These are phyloP conservation scores for Brotula barbata DNA, from an alignment of 2,797 vertebrate genomes.

Conservation along the genomic window DNA sequence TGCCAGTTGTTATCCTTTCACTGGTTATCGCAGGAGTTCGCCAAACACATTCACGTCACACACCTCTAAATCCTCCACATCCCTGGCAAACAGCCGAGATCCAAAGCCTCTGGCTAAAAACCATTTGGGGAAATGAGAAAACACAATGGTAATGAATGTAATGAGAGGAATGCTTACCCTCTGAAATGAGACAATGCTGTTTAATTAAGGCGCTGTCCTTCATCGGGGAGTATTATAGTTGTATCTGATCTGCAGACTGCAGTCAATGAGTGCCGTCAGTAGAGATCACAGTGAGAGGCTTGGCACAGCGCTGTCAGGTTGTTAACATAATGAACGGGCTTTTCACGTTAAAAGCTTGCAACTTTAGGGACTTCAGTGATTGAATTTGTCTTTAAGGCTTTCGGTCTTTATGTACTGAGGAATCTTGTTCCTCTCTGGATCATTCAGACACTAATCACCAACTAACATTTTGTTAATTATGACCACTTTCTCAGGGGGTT, in stretches of 20 bases:
- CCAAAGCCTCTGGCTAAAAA: constrained; percentile 34
- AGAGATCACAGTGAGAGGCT: constrained; percentile 14
- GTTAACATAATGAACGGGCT: constrained; percentile 8
- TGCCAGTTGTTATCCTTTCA: constrained; percentile 36
- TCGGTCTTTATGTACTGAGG: too few species aligned
- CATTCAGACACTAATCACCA: too few species aligned
- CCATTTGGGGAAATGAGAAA: constrained; percentile 56
- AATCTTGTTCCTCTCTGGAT: too few species aligned
- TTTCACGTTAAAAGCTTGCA: constrained; percentile 10
- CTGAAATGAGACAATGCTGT: constrained; percentile 41
- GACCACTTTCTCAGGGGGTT: too few species aligned
- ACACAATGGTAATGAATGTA: constrained; percentile 50
- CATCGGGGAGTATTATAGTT: constrained; percentile 40
- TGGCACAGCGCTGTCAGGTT: constrained; percentile 21
- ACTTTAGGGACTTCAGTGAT: constrained; percentile 6
- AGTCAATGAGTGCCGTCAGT: constrained; percentile 19
- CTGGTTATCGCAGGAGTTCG: constrained; percentile 11
- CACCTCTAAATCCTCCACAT: constrained; percentile 17
- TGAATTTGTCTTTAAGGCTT: not conserved
- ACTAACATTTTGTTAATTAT: too few species aligned
- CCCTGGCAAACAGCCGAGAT: constrained; percentile 31
- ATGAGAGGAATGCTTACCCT: constrained; percentile 41
- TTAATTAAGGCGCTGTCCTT: constrained; percentile 60
- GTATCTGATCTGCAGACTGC: constrained; percentile 36
- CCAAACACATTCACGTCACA: constrained; percentile 40